These are phyloP conservation scores for Ormia ochracea DNA, from an alignment of 2,888 invertebrate species.

Conservation along the genomic window DNA sequence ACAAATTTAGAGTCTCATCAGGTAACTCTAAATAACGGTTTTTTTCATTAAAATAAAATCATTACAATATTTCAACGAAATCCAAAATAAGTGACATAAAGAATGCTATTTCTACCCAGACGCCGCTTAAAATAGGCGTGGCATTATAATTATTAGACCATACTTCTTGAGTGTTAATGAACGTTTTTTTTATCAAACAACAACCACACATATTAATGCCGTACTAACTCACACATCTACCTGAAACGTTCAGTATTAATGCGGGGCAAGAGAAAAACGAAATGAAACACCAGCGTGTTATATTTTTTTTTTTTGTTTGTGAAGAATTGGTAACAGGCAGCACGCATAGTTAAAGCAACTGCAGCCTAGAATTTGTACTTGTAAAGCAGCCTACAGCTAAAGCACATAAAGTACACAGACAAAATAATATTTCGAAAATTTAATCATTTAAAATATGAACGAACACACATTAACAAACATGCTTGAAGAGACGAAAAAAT, in stretches of 20 bases:
- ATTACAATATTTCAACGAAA: no score
- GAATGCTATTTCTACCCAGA: background rate
- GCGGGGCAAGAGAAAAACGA: constrained; percentile 50
- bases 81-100: no score
- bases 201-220: constrained; percentile 38
- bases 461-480: no score
- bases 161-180: background rate
- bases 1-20: no score
- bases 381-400: constrained; percentile 47
- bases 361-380: constrained; percentile 60
- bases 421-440: no score
- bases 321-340: constrained; percentile 63
- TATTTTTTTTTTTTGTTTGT: constrained; percentile 11
- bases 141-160: background rate
- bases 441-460: no score
- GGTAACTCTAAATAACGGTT: no score
- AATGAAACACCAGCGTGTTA: constrained; percentile 58
- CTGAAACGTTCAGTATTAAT: background rate
- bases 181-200: background rate
- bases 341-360: constrained; percentile 59
- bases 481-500: no score
- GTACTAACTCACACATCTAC: constrained; percentile 38
- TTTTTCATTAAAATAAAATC: no score
- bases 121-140: background rate
- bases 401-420: constrained; percentile 32